Base-by-base conservation (phyloP, 2,797 vertebrate genomes). In the Cynopterus sphinx region DNA sequence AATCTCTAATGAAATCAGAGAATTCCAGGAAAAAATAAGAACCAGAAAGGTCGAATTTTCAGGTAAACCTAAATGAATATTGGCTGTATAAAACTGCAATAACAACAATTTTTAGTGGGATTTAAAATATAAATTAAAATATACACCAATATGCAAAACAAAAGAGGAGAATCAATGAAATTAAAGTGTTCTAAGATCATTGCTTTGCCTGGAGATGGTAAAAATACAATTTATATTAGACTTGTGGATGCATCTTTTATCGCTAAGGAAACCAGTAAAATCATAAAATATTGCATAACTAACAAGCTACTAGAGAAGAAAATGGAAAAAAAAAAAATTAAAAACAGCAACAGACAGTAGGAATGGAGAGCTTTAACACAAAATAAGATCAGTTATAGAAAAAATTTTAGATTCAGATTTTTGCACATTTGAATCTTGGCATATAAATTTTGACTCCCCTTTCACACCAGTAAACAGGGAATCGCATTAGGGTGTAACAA, bases 241-340 rank as follows among this genome's bases (percentile, higher is more conserved):
- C 33, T 67, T 49, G 1, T 26, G 49, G 28, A 67, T 68, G 31
- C 26, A 26, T 95, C 21, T 43, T 87, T 86, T 82, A 55, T 65
- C 75, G 87, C 63, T 67, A 87, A 93, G 70, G 39, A 96, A 91
- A 79, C 36, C 36, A 84, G 46, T 49, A 67, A 65, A 94, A 77
- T 61, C 33, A 55, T 77, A 61, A 78, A 94, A 83, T 74, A 85
- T 53, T 63, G 46, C 6, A 73, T 57, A 87, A 88, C 41, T 84
- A 73, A 87, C 41, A 90, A 77, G 13, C 33, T 49, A 61, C 68
- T 55, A 68, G 33, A 11, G 22, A 43, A 85, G 65, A 91, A 88
- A 84, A 55, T n/a, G 4, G 19, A 78, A 83, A 63, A 84, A 89
- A 5, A 74, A 84, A 57, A 67, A 49, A 33, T n/a, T 36, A 59